Base-by-base conservation (phyloP, 2,113 vertebrate species). In the Plectropomus leopardus region DNA sequence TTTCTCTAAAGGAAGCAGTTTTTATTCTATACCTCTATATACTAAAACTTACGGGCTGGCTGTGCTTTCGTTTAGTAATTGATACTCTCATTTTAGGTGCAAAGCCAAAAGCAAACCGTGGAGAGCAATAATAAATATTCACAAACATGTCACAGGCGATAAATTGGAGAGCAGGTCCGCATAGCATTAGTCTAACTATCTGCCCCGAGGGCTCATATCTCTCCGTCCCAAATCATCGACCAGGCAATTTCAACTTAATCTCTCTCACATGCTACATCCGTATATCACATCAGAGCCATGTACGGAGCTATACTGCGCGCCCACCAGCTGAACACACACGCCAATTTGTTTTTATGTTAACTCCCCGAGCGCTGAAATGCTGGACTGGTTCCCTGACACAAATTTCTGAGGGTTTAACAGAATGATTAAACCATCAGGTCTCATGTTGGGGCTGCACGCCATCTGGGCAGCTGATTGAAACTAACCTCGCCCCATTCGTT, bases 101-200 rank as follows among this genome's bases (percentile, higher is more conserved):
- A 80, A 77, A 85, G 78, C 73, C 72, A 78, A 69, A 85, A 50
- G 50, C 84, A 82, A 76, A 76, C 64, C 40, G 76, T 48, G 69
- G 61, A 90, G 84, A 86, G 76, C 40, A 85, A 87, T 78, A 88
- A 91, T 88, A 92, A 92, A 91, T 90, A 92, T 91, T 81, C 74
- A 45, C 72, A 84, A 87, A 91, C 80, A 74, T 86, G 89, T 85
- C 85, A 81, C 48, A 63, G 84, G 77, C 82, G 68, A 80, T 93
- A 89, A 90, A 94, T 88, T 83, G 76, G 87, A 80, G 87, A 78
- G 32, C 60, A 32, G 71, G 67, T 81, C 28, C 9, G 2, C 73
- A 54, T 21, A 55, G 83, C 82, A 79, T 94, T 80, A 83, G 86
- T 89, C 73, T 86, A 90, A 91, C 68, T 60, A 90, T 88, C 86